A percentile compares a stretch with the other conserved stretches of the same genome.
These are phyloP conservation scores for Scaptomyza flava DNA, from an alignment of 2,888 invertebrate species.

Conservation along the genomic window DNA sequence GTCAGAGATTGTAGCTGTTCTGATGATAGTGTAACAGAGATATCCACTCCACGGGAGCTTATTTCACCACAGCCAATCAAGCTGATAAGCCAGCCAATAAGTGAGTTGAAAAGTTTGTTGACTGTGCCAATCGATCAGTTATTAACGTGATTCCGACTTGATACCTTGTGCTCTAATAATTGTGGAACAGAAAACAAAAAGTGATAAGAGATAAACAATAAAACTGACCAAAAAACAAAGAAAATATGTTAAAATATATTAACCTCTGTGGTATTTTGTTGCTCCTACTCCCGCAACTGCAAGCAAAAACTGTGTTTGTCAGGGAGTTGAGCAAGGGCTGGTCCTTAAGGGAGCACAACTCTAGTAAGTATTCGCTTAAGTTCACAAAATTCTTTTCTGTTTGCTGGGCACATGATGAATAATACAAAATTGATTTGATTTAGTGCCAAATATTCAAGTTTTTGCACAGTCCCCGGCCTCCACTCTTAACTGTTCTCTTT, in stretches of 20 bases:
- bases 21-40: constrained; percentile 2
- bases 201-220: constrained; percentile 29
- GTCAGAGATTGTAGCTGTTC: constrained; percentile 2
- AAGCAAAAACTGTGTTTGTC: constrained; percentile 61
- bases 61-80: constrained; percentile 52
- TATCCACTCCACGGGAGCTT: constrained; percentile 8
- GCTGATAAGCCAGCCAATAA: constrained; percentile 46
- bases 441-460: constrained; percentile 37
- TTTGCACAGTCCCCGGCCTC: constrained; percentile 34
- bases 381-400: neutral
- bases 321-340: constrained; percentile 72
- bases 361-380: constrained; percentile 60
- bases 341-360: constrained; percentile 72
- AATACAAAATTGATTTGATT: constrained; percentile 36
- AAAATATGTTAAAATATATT: constrained; percentile 37
- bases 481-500: constrained; percentile 21
- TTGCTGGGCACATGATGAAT: constrained; percentile 3
- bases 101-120: constrained; percentile 31
- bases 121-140: constrained; percentile 49
- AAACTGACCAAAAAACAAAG: constrained; percentile 30
- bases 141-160: constrained; percentile 44
- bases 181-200: neutral
- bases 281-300: neutral
- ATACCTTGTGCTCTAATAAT: constrained; percentile 30
- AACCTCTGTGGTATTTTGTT: constrained; percentile 14